Percentiles rank a stretch among this genome's conserved stretches.
These are phyloP conservation scores for Trinorchestia longiramus DNA, from an alignment of 1,140 invertebrate genomes.

Conservation along the genomic window DNA sequence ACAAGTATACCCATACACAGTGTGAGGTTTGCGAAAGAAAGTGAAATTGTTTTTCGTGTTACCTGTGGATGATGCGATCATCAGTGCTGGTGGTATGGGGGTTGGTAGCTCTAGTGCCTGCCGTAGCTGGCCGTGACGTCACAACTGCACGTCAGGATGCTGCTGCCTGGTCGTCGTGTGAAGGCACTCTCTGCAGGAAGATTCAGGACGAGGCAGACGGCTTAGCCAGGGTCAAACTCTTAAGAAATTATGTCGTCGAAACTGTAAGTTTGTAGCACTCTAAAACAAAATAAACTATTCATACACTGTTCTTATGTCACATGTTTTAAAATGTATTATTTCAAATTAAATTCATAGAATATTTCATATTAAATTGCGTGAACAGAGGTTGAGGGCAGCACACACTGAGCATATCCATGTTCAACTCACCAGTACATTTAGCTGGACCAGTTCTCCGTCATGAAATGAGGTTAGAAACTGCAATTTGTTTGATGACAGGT, in stretches of 20 bases:
- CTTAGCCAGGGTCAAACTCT: neutral
- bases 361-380: neutral
- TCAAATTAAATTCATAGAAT: neutral
- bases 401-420: too few species aligned
- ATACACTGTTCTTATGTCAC: neutral
- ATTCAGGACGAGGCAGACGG: constrained; percentile 13
- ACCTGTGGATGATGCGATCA: neutral
- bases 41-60: neutral
- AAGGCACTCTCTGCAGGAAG: neutral
- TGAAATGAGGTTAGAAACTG: neutral
- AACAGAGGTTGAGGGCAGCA: too few species aligned
- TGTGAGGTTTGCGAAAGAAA: neutral
- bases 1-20: neutral
- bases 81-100: neutral
- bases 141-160: neutral
- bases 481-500: neutral
- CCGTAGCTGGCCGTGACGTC: neutral
- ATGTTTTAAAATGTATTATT: neutral
- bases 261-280: neutral
- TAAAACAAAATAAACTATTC: neutral
- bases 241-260: neutral
- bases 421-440: too few species aligned
- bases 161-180: neutral
- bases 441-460: too few species aligned
- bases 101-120: neutral